A percentile compares a stretch with the other conserved stretches of the same genome.
These are phyloP conservation scores for Ephialtes manifestator DNA, from an alignment of 2,888 invertebrate genomes.

Conservation along the genomic window DNA sequence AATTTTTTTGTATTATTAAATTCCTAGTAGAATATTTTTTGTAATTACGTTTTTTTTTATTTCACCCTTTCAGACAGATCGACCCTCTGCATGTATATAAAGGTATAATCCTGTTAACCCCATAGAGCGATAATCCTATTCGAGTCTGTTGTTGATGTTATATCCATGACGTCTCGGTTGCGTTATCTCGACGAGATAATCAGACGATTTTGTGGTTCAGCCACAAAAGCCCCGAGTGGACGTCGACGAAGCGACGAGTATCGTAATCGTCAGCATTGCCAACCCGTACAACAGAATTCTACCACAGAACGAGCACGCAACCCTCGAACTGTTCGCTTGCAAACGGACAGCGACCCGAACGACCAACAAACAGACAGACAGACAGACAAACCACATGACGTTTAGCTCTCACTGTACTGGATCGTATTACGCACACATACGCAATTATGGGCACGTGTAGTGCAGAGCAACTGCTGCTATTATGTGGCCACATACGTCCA, in stretches of 20 bases:
- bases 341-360: neutral
- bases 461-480: neutral
- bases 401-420: conserved; percentile 68
- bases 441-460: neutral
- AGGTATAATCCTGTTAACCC: conserved; percentile 29
- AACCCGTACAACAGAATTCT: conserved; percentile 8
- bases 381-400: conserved; percentile 58
- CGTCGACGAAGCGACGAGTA: conserved; percentile 5
- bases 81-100: neutral
- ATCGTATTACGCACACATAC: conserved; percentile 70
- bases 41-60: neutral
- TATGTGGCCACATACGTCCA: conserved; percentile 24
- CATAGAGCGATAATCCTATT: conserved; percentile 17
- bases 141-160: conserved; percentile 7
- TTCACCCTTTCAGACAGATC: neutral
- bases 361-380: neutral
- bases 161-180: conserved; percentile 22
- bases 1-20: no score
- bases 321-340: conserved; percentile 15
- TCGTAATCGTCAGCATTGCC: conserved; percentile 4
- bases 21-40: no score
- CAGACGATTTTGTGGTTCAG: conserved; percentile 34
- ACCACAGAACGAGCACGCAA: conserved; percentile 9
- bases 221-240: conserved; percentile 6
- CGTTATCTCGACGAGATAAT: conserved; percentile 44